Base-by-base conservation (phyloP, 1,140 invertebrate species). In the Neotoxoptera formosana region DNA sequence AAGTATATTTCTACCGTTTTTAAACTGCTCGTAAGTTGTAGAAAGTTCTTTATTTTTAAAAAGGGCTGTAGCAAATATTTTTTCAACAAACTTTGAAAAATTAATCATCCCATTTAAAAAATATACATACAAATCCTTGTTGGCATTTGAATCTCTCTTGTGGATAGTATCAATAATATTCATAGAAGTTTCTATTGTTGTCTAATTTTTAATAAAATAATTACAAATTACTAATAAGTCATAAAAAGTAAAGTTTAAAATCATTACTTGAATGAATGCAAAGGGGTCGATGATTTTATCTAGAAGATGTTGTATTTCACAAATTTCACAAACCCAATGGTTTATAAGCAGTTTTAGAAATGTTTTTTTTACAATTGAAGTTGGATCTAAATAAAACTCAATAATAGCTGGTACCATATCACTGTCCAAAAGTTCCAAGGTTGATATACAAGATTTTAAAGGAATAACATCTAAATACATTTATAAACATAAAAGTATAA, bases 361-460 rank as follows among this genome's bases (percentile, higher is more conserved):
- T 53, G 47, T 17, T 56, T 86, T 93, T 45, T 93, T 93, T 56
- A 53, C 81, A 41, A 51, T 9, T 93, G 91, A 93, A 36, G 48
- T 86, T 56, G 91, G 91, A 84, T 93, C 91, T 56, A 93, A 93
- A 93, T 93, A 93, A 93, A 93, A 93, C 23, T 84, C 81, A 45
- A 84, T 84, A 86, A 93, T 93, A 30, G 91, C 81, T 17, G 91
- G 91, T 93, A 93, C 91, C 41, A 93, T 36, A 56, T 93, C 91
- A 93, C 81, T 93, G 34, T 93, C 91, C 45, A 93, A 86, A 30
- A 93, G 48, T 51, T 93, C 91, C 23, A 93, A 93, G 47, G 81
- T 93, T 84, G 81, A 93, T 56, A 93, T 53, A 93, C 91, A 93
- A 41, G 48, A 93, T 93, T 93, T 93, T 51, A 93, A 93, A 30